Evolutionary conservation across 1,140 invertebrate genomes (phyloP), one percentile per base, ranked within the genome.

Genomic region (Eurosta solidaginis): DNA sequence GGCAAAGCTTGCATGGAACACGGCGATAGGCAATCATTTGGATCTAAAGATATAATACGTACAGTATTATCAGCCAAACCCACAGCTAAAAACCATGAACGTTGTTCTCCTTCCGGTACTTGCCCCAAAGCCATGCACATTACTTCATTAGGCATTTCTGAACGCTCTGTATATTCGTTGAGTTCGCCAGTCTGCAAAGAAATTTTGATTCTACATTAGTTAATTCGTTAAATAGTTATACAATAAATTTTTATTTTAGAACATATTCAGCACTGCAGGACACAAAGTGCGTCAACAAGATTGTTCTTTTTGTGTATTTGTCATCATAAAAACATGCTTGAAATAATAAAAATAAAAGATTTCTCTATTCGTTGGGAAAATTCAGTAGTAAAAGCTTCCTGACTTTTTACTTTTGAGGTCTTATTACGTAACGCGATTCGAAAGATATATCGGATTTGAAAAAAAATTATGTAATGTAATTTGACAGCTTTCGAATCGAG

Each of bases 41-140:
- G 97, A 90, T 99, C 98, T 20, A 99, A 89, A 0, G 97, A 99
- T 45, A 99, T 97, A 73, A 99, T 98, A 80, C 98, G 91, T 33
- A 99, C 98, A 29, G 98, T 99, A 82, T 97, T 97, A 81, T 99
- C 98, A 36, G 96, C 93, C 9, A 99, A 89, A 14, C 98, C 98
- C 14, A 99, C 98, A 80, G 98, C 98, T 77, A 99, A 90, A 86
- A 99, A 99, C 89, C 97, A 94, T 1, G 96, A 98, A 80, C 98
- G 90, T 82, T 98, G 96, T 88, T 99, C 98, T 27, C 98, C 98
- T 17, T 93, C 90, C 0, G 98, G 96, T 0, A 99, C 97, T 76
- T 96, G 96, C 1, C 96, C 98, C 40, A 99, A 85, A 0, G 97
- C 97, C 98, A 99, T 99, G 82, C 98, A 99, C 80, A 99, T 94